phyloP scores from a whole-genome alignment of 2,113 vertebrate species.

The Callipepla californica region DNA sequence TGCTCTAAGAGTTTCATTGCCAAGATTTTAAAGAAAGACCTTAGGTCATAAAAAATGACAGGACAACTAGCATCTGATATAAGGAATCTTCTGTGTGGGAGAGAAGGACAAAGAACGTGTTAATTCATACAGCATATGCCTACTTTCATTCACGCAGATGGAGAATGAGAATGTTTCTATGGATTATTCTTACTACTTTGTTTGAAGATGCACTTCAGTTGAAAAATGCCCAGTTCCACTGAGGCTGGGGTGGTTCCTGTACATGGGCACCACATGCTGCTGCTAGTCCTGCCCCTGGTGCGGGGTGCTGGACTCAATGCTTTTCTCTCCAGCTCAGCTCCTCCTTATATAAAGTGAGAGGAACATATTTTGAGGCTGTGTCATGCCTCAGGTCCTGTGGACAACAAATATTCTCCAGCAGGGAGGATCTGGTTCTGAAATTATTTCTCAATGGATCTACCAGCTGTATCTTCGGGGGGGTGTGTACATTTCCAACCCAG shows the following conservation, averaged over 20 bases:
- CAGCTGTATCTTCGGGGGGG: fast-evolving
- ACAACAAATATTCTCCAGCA: not conserved
- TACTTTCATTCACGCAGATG: not conserved
- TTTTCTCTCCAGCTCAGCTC: not conserved
- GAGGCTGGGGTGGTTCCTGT: not conserved
- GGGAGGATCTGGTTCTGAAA: not conserved
- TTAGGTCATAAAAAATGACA: not conserved
- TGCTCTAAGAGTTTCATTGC: not conserved
- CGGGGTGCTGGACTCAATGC: not conserved
- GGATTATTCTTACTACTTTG: not conserved
- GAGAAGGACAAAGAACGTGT: not conserved
- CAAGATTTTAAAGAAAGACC: constrained; percentile 29
- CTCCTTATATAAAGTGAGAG: not conserved
- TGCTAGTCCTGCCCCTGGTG: not conserved
- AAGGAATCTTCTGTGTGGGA: not conserved
- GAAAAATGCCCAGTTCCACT: not conserved
- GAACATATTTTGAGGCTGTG: not conserved
- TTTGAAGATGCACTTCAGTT: not conserved
- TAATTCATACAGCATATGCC: not conserved
- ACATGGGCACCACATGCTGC: not conserved
- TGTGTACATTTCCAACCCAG: not conserved
- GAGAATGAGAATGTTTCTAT: not conserved
- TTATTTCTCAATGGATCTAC: not conserved
- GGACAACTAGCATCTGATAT: constrained; percentile 9
- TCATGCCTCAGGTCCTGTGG: not conserved